A percentile compares a stretch with the other conserved stretches of the same genome.
These are phyloP conservation scores for Pyrgus malvae DNA, from an alignment of 2,888 invertebrate genomes.

Conservation along the genomic window DNA sequence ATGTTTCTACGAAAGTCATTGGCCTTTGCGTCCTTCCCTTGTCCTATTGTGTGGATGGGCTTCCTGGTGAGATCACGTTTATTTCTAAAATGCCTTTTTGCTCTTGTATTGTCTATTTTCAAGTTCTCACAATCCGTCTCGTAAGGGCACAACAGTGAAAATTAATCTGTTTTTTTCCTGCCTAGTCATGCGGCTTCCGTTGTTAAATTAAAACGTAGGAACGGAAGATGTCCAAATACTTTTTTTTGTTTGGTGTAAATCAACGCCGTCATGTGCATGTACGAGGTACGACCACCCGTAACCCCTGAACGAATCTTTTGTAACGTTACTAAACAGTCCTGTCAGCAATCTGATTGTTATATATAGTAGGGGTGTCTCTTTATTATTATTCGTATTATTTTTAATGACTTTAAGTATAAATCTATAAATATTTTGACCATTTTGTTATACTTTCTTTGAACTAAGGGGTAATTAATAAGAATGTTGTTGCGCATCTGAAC, in stretches of 20 bases:
- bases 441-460: background rate
- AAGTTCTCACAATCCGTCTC: conserved; percentile 57
- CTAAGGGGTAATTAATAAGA: conserved; percentile 32
- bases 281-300: conserved; percentile 26
- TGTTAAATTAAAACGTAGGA: conserved; percentile 68
- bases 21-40: conserved; percentile 54
- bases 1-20: conserved; percentile 57
- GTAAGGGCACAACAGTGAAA: conserved; percentile 56
- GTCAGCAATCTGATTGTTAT: background rate
- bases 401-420: background rate
- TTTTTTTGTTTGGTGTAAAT: conserved; percentile 21
- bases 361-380: background rate
- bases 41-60: conserved; percentile 52
- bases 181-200: conserved; percentile 76
- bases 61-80: conserved; percentile 71
- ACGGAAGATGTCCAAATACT: conserved; percentile 52
- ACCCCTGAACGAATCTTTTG: conserved; percentile 14
- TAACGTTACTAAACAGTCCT: background rate
- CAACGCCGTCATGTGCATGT: conserved; percentile 20
- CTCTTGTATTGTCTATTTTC: conserved; percentile 57
- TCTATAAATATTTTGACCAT: too few relatives aligned
- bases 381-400: background rate
- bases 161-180: conserved; percentile 73
- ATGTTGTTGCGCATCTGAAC: too few relatives aligned
- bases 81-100: conserved; percentile 51